Conservation (phyloP, 2,797 vertebrate species). For the Sarcophilus harrisii region DNA sequence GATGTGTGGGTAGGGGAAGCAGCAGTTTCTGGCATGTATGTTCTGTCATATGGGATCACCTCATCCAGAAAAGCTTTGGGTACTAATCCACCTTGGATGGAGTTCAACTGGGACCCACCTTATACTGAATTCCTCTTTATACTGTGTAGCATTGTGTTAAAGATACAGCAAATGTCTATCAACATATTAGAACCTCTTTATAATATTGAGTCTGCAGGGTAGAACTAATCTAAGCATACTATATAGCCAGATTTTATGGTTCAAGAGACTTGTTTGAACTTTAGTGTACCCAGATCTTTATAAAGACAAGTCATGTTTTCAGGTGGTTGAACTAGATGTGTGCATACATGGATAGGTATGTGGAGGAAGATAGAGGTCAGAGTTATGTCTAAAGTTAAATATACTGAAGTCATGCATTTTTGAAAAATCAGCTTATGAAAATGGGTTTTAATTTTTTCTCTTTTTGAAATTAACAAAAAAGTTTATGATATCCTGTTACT, state of each 20-base stretch:
- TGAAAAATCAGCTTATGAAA: not conserved
- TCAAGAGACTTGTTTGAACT: not conserved
- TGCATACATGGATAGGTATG: not conserved
- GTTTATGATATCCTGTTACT: not conserved
- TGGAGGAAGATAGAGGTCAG: not conserved
- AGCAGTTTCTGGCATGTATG: conserved; percentile 9
- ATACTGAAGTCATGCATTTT: not conserved
- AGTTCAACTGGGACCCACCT: not conserved
- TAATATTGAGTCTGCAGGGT: not conserved
- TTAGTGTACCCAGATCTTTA: not conserved
- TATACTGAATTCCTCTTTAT: not conserved
- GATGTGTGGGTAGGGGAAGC: not conserved
- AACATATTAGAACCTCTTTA: not conserved
- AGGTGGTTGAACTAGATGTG: not conserved
- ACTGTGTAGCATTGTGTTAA: not conserved
- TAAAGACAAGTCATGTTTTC: not conserved
- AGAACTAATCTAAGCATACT: not conserved
- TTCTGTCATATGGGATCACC: not conserved
- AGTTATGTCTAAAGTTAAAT: not conserved
- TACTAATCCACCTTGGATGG: not conserved
- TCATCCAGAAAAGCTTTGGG: not conserved
- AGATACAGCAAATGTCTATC: not conserved
- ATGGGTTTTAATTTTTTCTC: not conserved
- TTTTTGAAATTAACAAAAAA: not conserved
- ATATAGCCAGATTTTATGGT: not conserved